These are phyloP conservation scores for Idaea aversata DNA, from an alignment of 2,888 invertebrate species.

Conservation along the genomic window DNA sequence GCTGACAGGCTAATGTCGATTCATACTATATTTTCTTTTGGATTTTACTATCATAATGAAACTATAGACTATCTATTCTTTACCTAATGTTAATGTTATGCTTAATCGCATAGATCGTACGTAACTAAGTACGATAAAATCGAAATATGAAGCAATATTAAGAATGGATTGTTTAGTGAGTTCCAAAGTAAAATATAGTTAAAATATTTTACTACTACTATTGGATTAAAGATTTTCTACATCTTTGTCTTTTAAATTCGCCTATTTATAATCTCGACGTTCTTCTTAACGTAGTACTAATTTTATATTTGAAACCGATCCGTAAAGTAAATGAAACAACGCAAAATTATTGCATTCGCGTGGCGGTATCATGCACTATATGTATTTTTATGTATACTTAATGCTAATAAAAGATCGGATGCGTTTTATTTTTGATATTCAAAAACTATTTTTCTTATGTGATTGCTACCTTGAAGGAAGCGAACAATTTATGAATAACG, in stretches of 20 bases:
- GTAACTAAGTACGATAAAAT: conserved; percentile 3
- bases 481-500: conserved; percentile 52
- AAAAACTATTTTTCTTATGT: conserved; percentile 70
- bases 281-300: not conserved
- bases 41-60: conserved; percentile 13
- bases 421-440: conserved; percentile 78
- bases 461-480: conserved; percentile 65
- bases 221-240: conserved; percentile 19
- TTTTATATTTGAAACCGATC: conserved; percentile 5
- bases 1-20: conserved; percentile 7
- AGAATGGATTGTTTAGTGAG: not conserved
- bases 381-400: conserved; percentile 59
- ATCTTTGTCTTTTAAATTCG: conserved; percentile 4
- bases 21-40: conserved; percentile 16
- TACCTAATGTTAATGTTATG: conserved; percentile 11
- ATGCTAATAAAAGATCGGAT: conserved; percentile 52
- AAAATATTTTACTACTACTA: conserved; percentile 32
- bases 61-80: conserved; percentile 9
- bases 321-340: not conserved
- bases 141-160: conserved; percentile 6
- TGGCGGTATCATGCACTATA: conserved; percentile 41
- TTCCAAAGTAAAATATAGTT: not conserved
- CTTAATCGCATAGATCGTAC: conserved; percentile 6
- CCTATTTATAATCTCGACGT: conserved; percentile 4
- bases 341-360: conserved; percentile 37